Conservation (phyloP, 2,888 invertebrate species). For the Amblyjoppa fuscipennis region DNA sequence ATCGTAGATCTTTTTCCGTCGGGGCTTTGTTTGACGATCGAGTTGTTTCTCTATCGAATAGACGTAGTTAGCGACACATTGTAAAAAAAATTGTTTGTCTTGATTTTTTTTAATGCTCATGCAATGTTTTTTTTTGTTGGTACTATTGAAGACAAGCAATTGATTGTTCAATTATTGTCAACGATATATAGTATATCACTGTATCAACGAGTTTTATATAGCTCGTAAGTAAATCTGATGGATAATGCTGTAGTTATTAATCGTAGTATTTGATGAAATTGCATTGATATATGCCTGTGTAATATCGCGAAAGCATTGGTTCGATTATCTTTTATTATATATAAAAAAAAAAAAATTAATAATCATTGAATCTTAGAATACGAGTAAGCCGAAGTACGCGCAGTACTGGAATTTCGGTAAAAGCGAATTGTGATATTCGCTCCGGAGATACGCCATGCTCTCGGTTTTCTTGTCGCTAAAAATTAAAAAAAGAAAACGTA, state of each 20-base stretch:
- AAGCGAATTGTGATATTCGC: background rate
- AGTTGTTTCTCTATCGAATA: conserved; percentile 47
- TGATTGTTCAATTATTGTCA: conserved; percentile 41
- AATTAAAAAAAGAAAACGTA: background rate
- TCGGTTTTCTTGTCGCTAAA: conserved; percentile 36
- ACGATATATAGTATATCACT: conserved; percentile 27
- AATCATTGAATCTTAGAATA: conserved; percentile 47
- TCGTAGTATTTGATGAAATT: conserved; percentile 60
- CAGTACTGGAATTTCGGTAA: conserved; percentile 14
- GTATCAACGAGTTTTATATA: conserved; percentile 37
- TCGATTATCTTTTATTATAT: conserved; percentile 37
- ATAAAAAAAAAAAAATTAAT: background rate
- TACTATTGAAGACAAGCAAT: conserved; percentile 11
- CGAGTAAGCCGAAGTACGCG: conserved; percentile 40
- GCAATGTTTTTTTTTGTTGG: conserved; percentile 29
- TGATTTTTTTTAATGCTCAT: conserved; percentile 39
- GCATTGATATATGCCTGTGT: conserved; percentile 62
- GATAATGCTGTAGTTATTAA: conserved; percentile 62
- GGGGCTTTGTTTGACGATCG: conserved; percentile 49
- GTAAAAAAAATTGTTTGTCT: conserved; percentile 36
- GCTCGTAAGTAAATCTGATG: conserved; percentile 55
- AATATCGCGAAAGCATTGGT: conserved; percentile 40
- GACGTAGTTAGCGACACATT: conserved; percentile 56
- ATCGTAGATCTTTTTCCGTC: conserved; percentile 17
- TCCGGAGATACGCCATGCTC: conserved; percentile 22